These are phyloP conservation scores for Vireo altiloquus DNA, from an alignment of 2,113 vertebrate species.

Conservation along the genomic window DNA sequence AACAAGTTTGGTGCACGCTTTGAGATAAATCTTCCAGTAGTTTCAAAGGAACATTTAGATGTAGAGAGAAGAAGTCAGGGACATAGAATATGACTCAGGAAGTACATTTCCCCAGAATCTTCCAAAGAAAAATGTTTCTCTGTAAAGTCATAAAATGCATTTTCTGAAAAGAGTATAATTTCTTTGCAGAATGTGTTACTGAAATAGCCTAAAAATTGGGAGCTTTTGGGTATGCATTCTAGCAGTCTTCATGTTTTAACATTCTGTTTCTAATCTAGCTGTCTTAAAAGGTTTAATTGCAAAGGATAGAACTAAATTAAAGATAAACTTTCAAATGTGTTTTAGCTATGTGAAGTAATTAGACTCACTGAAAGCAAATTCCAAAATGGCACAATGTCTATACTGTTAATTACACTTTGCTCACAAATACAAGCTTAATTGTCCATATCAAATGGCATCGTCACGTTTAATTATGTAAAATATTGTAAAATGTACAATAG, in stretches of 20 bases:
- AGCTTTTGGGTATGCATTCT: not conserved
- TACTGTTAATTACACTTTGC: slow-evolving; percentile 31
- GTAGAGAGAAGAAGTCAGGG: not conserved
- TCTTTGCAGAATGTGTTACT: not conserved
- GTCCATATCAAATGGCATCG: slow-evolving; percentile 34
- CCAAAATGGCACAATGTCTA: slow-evolving; percentile 4
- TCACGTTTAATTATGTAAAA: slow-evolving; percentile 52
- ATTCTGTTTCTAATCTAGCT: not conserved
- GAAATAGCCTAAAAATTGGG: not conserved
- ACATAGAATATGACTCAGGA: not conserved
- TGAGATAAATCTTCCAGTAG: not conserved
- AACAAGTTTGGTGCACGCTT: not conserved
- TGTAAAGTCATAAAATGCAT: not conserved
- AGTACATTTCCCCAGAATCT: not conserved
- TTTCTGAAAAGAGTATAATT: not conserved
- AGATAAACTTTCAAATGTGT: slow-evolving; percentile 8
- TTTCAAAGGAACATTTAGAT: not conserved
- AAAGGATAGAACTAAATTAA: slow-evolving; percentile 42
- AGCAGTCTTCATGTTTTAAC: not conserved
- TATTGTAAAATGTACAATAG: slow-evolving; percentile 15
- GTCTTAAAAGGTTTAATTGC: slow-evolving; percentile 21
- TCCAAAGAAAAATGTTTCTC: not conserved
- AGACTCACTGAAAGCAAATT: slow-evolving; percentile 2
- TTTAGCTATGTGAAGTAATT: slow-evolving; percentile 3
- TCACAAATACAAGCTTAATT: slow-evolving; percentile 41